A percentile compares a stretch with the other conserved stretches of the same genome.
Evolutionary conservation across 2,797 vertebrate species (phyloP).

Genomic region (Eurystomus glaucurus): DNA sequence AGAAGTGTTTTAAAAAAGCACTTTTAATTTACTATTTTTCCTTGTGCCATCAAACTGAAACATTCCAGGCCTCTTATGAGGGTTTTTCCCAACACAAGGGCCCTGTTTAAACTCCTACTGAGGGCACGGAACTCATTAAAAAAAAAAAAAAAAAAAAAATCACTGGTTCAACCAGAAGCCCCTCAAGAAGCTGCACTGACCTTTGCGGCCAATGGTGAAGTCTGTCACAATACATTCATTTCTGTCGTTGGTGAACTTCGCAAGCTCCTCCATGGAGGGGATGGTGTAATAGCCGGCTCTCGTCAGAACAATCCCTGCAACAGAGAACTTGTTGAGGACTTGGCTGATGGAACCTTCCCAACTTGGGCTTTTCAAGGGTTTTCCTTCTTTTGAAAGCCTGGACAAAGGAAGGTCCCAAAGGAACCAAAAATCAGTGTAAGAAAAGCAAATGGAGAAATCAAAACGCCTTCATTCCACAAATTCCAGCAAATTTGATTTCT

Average conservation of each 20-base stretch:
- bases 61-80: fast-evolving
- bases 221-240: slow-evolving; percentile 92
- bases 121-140: neutral
- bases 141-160: too few relatives aligned
- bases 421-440: neutral
- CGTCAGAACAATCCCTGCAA: slow-evolving; percentile 89
- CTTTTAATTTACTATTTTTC: neutral
- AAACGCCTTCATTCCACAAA: neutral
- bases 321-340: neutral
- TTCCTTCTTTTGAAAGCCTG: neutral
- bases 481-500: neutral
- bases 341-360: fast-evolving
- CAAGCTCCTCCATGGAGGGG: slow-evolving; percentile 94
- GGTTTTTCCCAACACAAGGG: fast-evolving
- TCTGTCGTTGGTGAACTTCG: slow-evolving; percentile 87
- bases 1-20: neutral
- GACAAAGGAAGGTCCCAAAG: neutral
- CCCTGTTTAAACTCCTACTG: fast-evolving
- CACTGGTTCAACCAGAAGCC: neutral
- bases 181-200: slow-evolving; percentile 68
- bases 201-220: slow-evolving; percentile 95
- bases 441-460: neutral
- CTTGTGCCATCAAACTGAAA: fast-evolving
- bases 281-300: slow-evolving; percentile 96
- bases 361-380: fast-evolving